These are phyloP conservation scores for Melikaiella ostensackeni DNA, from an alignment of 2,888 invertebrate genomes.

Conservation along the genomic window DNA sequence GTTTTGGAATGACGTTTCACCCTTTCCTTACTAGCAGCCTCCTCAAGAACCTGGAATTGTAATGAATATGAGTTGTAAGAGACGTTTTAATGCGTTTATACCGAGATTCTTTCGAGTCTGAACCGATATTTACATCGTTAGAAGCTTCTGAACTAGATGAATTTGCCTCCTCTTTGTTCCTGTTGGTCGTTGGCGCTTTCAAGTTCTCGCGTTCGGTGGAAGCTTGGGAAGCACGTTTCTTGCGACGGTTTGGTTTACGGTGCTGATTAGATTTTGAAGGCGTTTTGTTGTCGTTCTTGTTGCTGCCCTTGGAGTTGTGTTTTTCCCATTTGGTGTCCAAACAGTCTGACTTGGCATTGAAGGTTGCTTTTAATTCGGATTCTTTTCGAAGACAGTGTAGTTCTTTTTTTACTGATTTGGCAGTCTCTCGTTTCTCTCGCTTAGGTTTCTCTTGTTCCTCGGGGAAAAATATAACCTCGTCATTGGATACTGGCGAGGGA, in stretches of 20 bases:
- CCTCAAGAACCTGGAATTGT: conserved; percentile 56
- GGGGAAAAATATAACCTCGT: conserved; percentile 66
- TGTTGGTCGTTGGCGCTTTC: conserved; percentile 41
- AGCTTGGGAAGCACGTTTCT: conserved; percentile 22
- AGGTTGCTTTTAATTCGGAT: conserved; percentile 18
- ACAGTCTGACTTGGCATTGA: conserved; percentile 17
- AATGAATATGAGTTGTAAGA: conserved; percentile 62
- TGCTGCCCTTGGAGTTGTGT: not conserved
- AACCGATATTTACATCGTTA: conserved; percentile 34
- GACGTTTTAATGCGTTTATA: conserved; percentile 49
- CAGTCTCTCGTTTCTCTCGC: conserved; percentile 45
- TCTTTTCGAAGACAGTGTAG: conserved; percentile 6
- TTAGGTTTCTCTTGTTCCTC: conserved; percentile 57
- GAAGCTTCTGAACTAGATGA: conserved; percentile 38
- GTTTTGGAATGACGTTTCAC: conserved; percentile 2
- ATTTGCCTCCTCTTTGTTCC: conserved; percentile 52
- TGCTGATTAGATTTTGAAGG: conserved; percentile 20
- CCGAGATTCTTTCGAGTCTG: conserved; percentile 19
- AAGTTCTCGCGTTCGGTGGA: conserved; percentile 9
- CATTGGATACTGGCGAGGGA: conserved; percentile 64
- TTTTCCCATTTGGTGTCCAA: conserved; percentile 32
- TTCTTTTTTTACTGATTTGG: conserved; percentile 35
- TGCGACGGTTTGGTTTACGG: conserved; percentile 26
- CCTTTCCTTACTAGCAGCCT: conserved; percentile 32
- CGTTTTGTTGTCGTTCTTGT: conserved; percentile 23